phyloP scores from a whole-genome alignment of 2,888 invertebrate species.

The Yponomeuta plumbellus region DNA sequence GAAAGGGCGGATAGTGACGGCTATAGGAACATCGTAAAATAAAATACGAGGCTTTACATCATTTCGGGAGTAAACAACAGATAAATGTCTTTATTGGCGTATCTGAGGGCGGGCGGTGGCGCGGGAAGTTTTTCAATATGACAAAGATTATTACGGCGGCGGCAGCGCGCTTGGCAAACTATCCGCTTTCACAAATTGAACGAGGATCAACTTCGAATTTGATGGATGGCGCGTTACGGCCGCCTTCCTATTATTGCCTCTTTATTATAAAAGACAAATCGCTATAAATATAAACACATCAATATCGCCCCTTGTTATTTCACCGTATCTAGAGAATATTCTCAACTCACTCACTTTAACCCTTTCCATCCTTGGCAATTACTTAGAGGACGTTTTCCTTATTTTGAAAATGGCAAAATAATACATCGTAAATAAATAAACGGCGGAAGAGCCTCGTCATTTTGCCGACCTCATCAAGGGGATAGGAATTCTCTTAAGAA shows the following conservation, averaged over 20 bases:
- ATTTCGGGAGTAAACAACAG: slow-evolving; percentile 14
- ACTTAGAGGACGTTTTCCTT: too few species aligned
- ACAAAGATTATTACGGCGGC: slow-evolving; percentile 41
- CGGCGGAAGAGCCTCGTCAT: too few species aligned
- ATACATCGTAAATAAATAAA: too few species aligned
- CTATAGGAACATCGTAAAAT: neutral
- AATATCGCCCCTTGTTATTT: too few species aligned
- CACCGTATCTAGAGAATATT: too few species aligned
- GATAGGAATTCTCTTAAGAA: slow-evolving; percentile 39
- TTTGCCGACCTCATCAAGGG: slow-evolving; percentile 26
- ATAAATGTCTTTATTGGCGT: slow-evolving; percentile 18
- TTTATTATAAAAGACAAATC: slow-evolving; percentile 4
- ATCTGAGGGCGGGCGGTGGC: slow-evolving; percentile 30
- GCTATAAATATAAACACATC: neutral
- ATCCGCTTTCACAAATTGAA: slow-evolving; percentile 59
- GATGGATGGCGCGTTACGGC: slow-evolving; percentile 42
- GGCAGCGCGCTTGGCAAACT: slow-evolving; percentile 37
- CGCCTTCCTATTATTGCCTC: neutral
- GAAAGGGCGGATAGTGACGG: neutral
- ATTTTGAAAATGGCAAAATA: too few species aligned
- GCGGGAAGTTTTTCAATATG: slow-evolving; percentile 49
- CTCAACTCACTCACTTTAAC: too few species aligned
- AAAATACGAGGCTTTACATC: slow-evolving; percentile 11
- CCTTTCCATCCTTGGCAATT: too few species aligned
- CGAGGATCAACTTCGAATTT: slow-evolving; percentile 54